phyloP scores from a whole-genome alignment of 30 jellyfish, hydroid and myxozoan genomes.

The Turritopsis rubra region DNA sequence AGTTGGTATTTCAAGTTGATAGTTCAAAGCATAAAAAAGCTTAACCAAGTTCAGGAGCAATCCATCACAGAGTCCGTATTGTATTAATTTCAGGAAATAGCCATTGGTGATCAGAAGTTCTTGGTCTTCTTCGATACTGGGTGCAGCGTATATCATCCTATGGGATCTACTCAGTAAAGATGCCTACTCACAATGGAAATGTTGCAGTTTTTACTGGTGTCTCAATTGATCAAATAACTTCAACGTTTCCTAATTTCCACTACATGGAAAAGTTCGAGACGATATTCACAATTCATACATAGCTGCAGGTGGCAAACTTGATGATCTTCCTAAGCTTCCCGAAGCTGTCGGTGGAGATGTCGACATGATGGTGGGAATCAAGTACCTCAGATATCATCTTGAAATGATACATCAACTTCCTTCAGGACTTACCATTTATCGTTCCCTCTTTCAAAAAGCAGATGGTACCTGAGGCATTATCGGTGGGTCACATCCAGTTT shows the following conservation, averaged over 20 bases:
- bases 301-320: not conserved
- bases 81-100: not conserved
- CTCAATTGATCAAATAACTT: not conserved
- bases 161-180: not conserved
- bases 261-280: not conserved
- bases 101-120: not conserved
- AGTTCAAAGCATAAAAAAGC: no score
- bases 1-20: not conserved
- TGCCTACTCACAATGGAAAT: not conserved
- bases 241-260: not conserved
- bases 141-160: not conserved
- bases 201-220: not conserved
- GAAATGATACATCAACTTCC: not conserved
- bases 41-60: no score
- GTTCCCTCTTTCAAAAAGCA: not conserved
- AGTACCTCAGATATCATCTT: constrained; percentile 25
- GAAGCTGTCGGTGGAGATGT: constrained; percentile 25
- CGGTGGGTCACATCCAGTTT: constrained; percentile 28
- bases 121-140: not conserved
- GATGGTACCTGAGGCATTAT: constrained; percentile 27
- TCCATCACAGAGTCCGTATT: not conserved
- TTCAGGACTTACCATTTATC: constrained; percentile 4
- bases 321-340: not conserved
- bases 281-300: not conserved
- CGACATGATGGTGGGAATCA: constrained; percentile 22